These are phyloP conservation scores for Hydrochoerus hydrochaeris DNA, from an alignment of 2,113 vertebrate species.

Conservation along the genomic window DNA sequence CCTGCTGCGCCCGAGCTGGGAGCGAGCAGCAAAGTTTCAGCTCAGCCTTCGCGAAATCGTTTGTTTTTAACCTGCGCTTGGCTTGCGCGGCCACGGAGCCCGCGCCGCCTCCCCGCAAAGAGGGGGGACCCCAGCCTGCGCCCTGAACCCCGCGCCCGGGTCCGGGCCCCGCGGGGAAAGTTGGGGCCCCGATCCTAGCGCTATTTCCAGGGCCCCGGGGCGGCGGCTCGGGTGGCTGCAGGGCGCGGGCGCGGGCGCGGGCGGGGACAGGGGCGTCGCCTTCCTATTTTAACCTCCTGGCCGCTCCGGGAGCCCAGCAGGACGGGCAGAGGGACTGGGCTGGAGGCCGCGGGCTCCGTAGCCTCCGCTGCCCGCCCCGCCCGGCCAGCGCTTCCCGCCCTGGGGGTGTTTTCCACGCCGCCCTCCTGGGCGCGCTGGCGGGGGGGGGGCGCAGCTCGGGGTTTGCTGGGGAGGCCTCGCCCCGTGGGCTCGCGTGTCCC, in stretches of 20 bases:
- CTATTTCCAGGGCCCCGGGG: conserved; percentile 41
- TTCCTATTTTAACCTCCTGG: conserved; percentile 67
- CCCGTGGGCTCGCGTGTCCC: neutral
- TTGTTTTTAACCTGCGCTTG: neutral
- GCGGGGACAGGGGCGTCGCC: neutral
- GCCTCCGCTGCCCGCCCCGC: neutral
- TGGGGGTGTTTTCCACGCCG: neutral
- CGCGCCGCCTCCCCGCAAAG: neutral
- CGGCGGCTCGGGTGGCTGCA: neutral
- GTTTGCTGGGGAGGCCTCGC: accelerated
- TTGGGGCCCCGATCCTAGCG: neutral
- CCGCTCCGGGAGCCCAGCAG: neutral
- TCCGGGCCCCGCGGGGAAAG: neutral
- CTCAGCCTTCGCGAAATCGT: neutral
- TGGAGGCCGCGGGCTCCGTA: neutral
- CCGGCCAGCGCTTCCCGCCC: neutral
- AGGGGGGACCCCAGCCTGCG: neutral
- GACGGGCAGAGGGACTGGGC: neutral
- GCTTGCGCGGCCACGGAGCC: neutral
- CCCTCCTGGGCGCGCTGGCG: neutral
- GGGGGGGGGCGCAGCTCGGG: too few relatives aligned
- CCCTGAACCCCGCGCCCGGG: neutral
- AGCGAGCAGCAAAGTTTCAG: neutral
- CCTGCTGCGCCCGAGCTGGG: neutral
- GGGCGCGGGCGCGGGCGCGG: too few relatives aligned